These are phyloP conservation scores for Drosophila austrosaltans DNA, from an alignment of 2,888 invertebrate genomes.

Conservation along the genomic window DNA sequence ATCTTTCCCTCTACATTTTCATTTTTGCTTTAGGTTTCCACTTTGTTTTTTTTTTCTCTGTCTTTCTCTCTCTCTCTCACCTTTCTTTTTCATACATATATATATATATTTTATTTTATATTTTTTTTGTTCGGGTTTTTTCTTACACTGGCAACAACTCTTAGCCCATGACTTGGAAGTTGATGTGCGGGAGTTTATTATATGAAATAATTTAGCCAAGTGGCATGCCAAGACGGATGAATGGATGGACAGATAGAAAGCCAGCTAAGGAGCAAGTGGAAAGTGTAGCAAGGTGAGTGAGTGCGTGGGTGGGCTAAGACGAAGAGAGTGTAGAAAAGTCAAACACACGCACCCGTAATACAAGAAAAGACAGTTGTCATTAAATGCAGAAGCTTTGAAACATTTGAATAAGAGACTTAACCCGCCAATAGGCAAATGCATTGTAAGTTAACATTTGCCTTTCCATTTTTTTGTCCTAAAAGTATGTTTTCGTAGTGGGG, in stretches of 20 bases:
- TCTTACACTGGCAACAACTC: constrained; percentile 49
- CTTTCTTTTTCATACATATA: neutral
- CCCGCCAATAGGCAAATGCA: constrained; percentile 1
- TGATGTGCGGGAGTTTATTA: constrained; percentile 63
- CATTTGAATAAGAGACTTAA: constrained; percentile 65
- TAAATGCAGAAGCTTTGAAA: constrained; percentile 63
- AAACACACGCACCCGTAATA: constrained; percentile 11
- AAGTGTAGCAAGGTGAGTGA: neutral
- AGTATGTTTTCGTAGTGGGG: neutral
- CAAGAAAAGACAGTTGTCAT: constrained; percentile 62
- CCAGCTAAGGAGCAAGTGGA: neutral
- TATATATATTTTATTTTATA: too few species aligned
- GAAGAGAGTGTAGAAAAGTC: constrained; percentile 4
- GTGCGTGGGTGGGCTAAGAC: too few species aligned
- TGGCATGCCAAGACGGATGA: constrained; percentile 49
- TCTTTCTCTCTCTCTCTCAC: neutral
- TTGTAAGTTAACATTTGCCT: neutral
- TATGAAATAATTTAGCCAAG: constrained; percentile 73
- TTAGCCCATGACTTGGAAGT: constrained; percentile 10
- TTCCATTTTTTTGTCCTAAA: neutral
- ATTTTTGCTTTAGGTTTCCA: constrained; percentile 5
- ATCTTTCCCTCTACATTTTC: constrained; percentile 37
- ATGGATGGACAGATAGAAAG: neutral
- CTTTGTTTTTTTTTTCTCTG: constrained; percentile 18
- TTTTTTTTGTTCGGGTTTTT: too few species aligned